Evolutionary conservation across 2,113 vertebrate species (phyloP), one percentile per base, ranked within the genome.

Genomic region (Prionailurus bengalensis): DNA sequence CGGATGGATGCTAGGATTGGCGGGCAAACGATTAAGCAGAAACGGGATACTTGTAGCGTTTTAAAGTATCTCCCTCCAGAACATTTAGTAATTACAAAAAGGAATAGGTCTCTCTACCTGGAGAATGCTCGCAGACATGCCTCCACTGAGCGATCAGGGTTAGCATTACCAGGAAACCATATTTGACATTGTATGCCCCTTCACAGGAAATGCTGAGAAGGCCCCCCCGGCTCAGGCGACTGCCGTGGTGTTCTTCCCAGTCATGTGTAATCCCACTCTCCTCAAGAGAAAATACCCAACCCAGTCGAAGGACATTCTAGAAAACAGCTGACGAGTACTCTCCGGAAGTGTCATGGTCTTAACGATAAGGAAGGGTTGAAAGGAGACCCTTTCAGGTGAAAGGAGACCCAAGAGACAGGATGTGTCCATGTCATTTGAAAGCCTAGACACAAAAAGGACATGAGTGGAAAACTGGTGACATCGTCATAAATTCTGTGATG

Each of bases 151-250:
- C 36, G 36, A 7, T 36, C 21, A 23, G 13, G 70, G n/a, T 36
- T 61, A 19, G 12, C 11, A 33, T n/a, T 27, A 16, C 58, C 55
- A 74, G 3, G 31, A 45, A 58, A 23, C 21, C n/a, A 16, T 7
- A 21, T 0, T 1, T 42, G 51, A 68, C 23, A 1, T 6, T 0
- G 1, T 6, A 2, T 42, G 58, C 39, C 29, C 19, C 36, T 55
- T 78, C 42, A 27, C 5, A 5, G 7, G 45, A 36, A 68, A 19
- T 14, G 33, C 63, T 11, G 29, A 48, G 71, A 90, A 65, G 33
- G 53, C 1, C 15, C 29, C 25, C 45, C 45, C 8, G 45, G 7
- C 45, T 45, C 45, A 45, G 45, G 4, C 23, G 0, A 1, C 15
- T 15, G 61, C 45, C 23, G 39, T 12, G 7, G 0, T 82, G 8